Conservation (phyloP, 2,113 vertebrate genomes). For the Mesoclemmys tuberculata region DNA sequence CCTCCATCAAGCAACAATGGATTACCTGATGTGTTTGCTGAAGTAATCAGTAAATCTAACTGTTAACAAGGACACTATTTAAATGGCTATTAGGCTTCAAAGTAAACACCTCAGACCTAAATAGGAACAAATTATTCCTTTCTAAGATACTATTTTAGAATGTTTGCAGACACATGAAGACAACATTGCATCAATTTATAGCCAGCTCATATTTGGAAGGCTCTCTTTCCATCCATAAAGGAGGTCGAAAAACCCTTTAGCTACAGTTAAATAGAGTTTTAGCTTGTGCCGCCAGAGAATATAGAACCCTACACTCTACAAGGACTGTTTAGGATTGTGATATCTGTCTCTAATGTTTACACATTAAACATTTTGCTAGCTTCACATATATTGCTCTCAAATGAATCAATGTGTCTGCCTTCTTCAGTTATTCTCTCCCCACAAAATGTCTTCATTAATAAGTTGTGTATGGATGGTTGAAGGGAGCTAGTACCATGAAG, state of each 20-base stretch:
- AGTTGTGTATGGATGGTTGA: neutral
- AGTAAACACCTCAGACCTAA: neutral
- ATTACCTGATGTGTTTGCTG: neutral
- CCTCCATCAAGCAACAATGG: fast-evolving
- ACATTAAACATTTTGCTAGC: neutral
- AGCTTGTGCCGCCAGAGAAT: neutral
- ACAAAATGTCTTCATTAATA: neutral
- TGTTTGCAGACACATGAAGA: neutral
- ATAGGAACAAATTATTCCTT: fast-evolving
- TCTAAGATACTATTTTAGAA: neutral
- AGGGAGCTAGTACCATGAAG: neutral
- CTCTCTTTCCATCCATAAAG: neutral
- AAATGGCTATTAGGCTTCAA: neutral
- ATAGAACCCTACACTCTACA: neutral
- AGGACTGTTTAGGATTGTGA: neutral
- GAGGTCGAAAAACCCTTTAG: neutral
- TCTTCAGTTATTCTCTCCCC: neutral
- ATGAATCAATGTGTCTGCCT: neutral
- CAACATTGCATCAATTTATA: neutral
- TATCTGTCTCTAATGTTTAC: neutral
- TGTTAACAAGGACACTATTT: neutral
- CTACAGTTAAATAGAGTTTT: neutral
- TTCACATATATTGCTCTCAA: neutral
- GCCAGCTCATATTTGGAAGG: neutral
- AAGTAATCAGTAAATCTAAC: neutral